These are phyloP conservation scores for Coenobita brevimanus DNA, from an alignment of 1,140 invertebrate species.

Conservation along the genomic window DNA sequence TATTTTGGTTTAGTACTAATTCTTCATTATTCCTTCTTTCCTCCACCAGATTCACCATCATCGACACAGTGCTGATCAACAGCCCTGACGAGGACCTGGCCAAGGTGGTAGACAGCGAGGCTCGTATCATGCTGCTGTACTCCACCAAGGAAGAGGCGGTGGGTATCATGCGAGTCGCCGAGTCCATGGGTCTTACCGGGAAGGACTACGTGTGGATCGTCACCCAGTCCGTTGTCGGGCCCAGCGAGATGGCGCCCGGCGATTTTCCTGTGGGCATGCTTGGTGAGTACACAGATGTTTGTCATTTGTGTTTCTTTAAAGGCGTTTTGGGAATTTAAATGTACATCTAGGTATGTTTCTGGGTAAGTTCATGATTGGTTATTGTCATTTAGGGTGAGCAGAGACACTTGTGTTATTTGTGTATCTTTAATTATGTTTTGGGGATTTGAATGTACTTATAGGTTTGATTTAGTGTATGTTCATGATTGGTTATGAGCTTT, in stretches of 20 bases:
- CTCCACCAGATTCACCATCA: conserved; percentile 65
- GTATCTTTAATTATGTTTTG: no score
- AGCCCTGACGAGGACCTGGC: conserved; percentile 76
- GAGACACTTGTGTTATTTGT: no score
- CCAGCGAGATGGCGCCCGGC: conserved; percentile 79
- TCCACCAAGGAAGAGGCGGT: conserved; percentile 82
- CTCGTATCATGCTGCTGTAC: conserved; percentile 94
- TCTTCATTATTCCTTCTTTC: no score
- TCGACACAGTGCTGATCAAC: conserved; percentile 65
- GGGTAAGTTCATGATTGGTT: no score
- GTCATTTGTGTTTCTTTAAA: no score
- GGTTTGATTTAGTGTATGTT: no score
- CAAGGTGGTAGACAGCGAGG: conserved; percentile 91
- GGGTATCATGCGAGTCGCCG: conserved; percentile 86
- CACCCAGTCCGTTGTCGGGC: conserved; percentile 92
- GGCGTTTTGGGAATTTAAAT: no score
- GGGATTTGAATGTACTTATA: no score
- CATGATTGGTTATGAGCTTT: no score
- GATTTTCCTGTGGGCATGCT: conserved; percentile 95
- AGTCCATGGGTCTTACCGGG: conserved; percentile 89
- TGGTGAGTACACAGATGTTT: conserved; percentile 78
- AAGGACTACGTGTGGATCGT: conserved; percentile 98
- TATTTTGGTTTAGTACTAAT: no score
- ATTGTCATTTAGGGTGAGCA: no score
- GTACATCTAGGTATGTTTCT: no score